These are phyloP conservation scores for Tachuris rubrigastra DNA, from an alignment of 2,113 vertebrate genomes.

Conservation along the genomic window DNA sequence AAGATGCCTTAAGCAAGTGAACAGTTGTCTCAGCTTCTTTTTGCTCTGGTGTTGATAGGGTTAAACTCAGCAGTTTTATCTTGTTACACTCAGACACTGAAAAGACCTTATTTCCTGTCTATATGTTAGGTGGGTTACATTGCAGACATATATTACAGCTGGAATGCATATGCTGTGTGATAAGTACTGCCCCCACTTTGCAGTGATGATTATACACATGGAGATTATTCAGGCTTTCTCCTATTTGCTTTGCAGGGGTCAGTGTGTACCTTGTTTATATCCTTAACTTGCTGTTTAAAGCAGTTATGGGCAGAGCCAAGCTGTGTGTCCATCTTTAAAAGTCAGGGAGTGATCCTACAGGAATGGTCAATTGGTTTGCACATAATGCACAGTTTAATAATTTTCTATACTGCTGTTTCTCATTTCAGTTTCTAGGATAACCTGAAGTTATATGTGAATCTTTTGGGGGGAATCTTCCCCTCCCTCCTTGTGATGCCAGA, in stretches of 20 bases:
- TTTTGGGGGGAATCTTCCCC: not conserved
- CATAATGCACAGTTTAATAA: not conserved
- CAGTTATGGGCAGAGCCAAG: not conserved
- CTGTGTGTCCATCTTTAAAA: not conserved
- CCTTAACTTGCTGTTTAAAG: not conserved
- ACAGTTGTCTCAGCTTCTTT: not conserved
- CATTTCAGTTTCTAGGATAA: not conserved
- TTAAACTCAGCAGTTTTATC: conserved; percentile 14
- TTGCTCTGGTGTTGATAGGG: not conserved
- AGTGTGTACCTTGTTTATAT: not conserved
- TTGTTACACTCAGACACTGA: not conserved
- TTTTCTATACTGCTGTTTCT: not conserved
- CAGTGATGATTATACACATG: not conserved
- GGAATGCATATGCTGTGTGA: not conserved
- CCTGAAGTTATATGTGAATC: not conserved
- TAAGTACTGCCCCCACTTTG: not conserved
- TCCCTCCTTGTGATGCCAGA: not conserved
- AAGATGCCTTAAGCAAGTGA: not conserved
- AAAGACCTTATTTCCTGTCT: conserved; percentile 14
- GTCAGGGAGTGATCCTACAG: not conserved
- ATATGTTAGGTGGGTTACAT: not conserved
- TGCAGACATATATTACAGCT: not conserved
- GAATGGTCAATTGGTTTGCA: not conserved
- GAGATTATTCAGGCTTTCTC: not conserved
- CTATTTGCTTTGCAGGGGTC: not conserved